phyloP scores from a whole-genome alignment of 2,888 invertebrate genomes.

The Pherbina coryleti region DNA sequence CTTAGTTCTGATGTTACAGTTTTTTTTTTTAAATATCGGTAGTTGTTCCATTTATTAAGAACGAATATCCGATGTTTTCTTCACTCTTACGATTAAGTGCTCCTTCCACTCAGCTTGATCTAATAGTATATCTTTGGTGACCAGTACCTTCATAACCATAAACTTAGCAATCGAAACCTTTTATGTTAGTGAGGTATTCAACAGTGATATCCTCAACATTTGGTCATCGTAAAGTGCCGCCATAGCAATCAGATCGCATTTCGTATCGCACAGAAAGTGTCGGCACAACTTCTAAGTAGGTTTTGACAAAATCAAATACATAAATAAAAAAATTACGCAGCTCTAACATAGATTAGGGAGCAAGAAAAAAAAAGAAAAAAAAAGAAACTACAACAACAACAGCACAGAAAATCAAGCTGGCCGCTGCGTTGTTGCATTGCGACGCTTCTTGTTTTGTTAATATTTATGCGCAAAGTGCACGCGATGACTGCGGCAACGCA shows the following conservation, averaged over 20 bases:
- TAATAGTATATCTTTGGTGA: too few species aligned
- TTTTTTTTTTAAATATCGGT: too few species aligned
- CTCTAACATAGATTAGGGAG: conserved; percentile 10
- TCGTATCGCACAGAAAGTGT: not conserved
- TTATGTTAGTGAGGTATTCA: too few species aligned
- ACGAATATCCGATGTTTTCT: too few species aligned
- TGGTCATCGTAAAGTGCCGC: not conserved
- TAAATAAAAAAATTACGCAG: not conserved
- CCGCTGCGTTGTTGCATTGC: conserved; percentile 19
- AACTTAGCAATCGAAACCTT: too few species aligned
- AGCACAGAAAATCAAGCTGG: conserved; percentile 21
- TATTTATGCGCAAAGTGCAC: conserved; percentile 46
- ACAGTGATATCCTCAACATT: not conserved
- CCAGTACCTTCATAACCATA: too few species aligned
- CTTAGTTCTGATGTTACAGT: too few species aligned
- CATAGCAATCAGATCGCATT: not conserved
- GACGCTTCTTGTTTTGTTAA: conserved; percentile 41
- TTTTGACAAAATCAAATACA: conserved; percentile 3
- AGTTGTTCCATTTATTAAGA: too few species aligned
- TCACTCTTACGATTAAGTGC: too few species aligned
- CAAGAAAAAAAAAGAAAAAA: conserved; percentile 16
- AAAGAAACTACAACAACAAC: conserved; percentile 30
- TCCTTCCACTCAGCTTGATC: too few species aligned
- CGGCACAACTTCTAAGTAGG: conserved; percentile 12
- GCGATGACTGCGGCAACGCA: conserved; percentile 1